Evolutionary conservation across 2,797 vertebrate species (phyloP).

Genomic region (Amblyraja radiata): DNA sequence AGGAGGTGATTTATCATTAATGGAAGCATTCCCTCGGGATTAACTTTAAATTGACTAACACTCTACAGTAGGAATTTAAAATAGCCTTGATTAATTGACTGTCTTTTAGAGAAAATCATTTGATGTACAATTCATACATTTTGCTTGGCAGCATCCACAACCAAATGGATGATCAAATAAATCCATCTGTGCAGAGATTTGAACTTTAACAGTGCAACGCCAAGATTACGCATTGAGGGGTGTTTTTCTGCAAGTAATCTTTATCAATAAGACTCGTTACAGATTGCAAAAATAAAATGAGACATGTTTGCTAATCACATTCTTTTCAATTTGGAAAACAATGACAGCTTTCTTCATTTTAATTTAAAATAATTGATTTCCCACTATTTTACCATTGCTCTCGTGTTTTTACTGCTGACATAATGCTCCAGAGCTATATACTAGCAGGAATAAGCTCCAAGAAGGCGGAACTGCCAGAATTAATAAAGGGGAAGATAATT

Average conservation of each 20-base stretch:
- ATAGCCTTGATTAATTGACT: conserved; percentile 35
- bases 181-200: conserved; percentile 11
- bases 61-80: conserved; percentile 16
- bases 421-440: background rate
- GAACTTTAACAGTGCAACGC: background rate
- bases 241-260: background rate
- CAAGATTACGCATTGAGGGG: background rate
- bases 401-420: background rate
- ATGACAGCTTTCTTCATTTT: conserved; percentile 4
- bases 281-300: background rate
- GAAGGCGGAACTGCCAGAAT: background rate
- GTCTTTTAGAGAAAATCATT: conserved; percentile 1
- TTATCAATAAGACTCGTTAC: background rate
- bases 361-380: conserved; percentile 20
- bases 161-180: conserved; percentile 35
- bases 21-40: conserved; percentile 28
- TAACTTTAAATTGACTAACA: conserved; percentile 10
- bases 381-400: background rate
- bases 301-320: background rate
- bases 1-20: conserved; percentile 33
- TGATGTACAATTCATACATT: conserved; percentile 25
- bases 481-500: background rate
- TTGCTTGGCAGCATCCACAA: conserved; percentile 15
- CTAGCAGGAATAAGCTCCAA: background rate
- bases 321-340: background rate